Base-by-base conservation (phyloP, 2,888 invertebrate genomes). In the Vesta saturnalis region DNA sequence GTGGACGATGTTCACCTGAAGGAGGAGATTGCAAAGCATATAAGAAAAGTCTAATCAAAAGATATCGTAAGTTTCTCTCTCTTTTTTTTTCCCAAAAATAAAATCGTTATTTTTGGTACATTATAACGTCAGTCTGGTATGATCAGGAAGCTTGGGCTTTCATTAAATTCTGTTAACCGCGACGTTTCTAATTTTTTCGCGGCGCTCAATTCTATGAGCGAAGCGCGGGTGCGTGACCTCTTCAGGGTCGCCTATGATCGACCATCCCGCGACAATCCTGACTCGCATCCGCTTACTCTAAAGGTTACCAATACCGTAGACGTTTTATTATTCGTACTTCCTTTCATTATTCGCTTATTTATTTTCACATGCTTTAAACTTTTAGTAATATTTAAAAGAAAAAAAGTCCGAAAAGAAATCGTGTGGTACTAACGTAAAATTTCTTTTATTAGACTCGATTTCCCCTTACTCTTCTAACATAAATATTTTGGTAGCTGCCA, bases 21-120 rank as follows among this genome's bases (percentile, higher is more conserved):
- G 87, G 89, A 59, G 87, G 86, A 49, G 84, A 84, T 69, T 83
- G 81, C 70, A 84, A 84, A 81, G 92, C 95, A 57, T 95, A 95
- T 88, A 96, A 96, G 89, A 96, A 96, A 85, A 94, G 92, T 80
- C 90, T 96, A 80, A 95, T 96, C 90, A 94, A 94, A 86, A 88
- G 96, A 90, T 96, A 94, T 87, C 91, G 96, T 96, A 92, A 96
- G 96, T 94, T n/a, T n/a, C 19, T 56, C n/a, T 5, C 46, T 46
- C 15, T n/a, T 46, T 16, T 39, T 18, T 10, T 57, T 35, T 4
- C 12, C 14, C 14, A 57, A 19, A 21, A 39, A 23, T 57, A 14
- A 16, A 16, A 59, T 46, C 14, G 46, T 21, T 21, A 56, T 39
- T 39, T 39, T 39, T 39, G 39, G 39, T 39, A n/a, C n/a, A 35